Evolutionary conservation across 2,113 vertebrate species (phyloP), one percentile per base, ranked within the genome.

Genomic region (Crotophaga sulcirostris): DNA sequence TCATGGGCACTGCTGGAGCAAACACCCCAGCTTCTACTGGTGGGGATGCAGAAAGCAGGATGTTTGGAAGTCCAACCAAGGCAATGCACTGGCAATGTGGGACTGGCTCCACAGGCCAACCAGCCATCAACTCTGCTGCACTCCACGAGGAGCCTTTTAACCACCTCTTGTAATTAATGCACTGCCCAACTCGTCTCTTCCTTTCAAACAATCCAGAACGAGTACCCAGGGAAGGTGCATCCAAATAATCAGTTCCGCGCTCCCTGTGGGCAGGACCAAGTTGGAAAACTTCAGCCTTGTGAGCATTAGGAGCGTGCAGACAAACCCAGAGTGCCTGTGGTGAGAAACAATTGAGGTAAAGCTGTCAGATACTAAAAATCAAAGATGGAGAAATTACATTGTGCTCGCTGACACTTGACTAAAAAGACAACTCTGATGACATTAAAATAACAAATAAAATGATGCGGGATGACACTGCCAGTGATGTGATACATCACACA

Each of bases 371-470:
- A 51, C 40, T 52, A 51, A 91, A 94, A 88, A 56, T n/a, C 78
- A 80, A 83, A 90, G 34, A 70, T 33, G 20, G 4, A 76, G 67
- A 66, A 82, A 90, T 73, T 58, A 69, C 63, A 26, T 29, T 12
- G 56, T 25, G 18, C 45, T 87, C 73, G 24, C 47, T 91, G 93
- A 78, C 76, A 72, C 74, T 64, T 42, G 52, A 84, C 67, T 90
- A 66, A 87, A 94, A 92, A 89, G 54, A 76, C 13, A 60, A 34
- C 63, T 79, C 54, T 36, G 64, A 49, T 69, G 67, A 92, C 55
- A 84, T 76, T 79, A 68, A 63, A 86, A 45, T 62, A 88, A 87
- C 24, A 91, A 94, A 89, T 44, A 52, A 70, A 82, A 93, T 44
- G 31, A 59, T 40, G 47, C 13, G 63, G 42, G 15, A 33, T 33